Base-by-base conservation (phyloP, 2,113 vertebrate species). In the Serinus canaria region DNA sequence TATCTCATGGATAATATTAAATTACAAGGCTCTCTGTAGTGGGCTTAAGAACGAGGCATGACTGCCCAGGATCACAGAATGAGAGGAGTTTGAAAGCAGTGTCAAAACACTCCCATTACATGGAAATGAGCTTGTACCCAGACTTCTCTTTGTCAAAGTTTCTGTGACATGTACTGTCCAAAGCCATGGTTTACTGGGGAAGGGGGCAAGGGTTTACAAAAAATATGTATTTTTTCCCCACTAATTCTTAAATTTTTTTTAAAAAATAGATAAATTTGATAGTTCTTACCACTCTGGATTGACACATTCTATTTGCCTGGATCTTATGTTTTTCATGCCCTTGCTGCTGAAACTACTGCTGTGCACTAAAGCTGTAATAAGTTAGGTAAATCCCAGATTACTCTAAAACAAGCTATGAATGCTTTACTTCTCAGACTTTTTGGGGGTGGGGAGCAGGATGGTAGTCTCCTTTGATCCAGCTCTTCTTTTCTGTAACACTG, bases 361-460 rank as follows among this genome's bases (percentile, higher is more conserved):
- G 50, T 62, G 31, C 56, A 31, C 41, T 89, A 87, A 90, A 96
- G 76, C 86, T 92, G 49, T 58, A 96, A 89, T 94, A 95, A 90
- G 23, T 68, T 78, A 78, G 56, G 76, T 92, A 95, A 96, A 95
- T 87, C 83, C 56, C 73, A 93, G 69, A 58, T 84, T 93, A 94
- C 53, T 43, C 64, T 79, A 89, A 84, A 90, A 81, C 62, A 90
- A 96, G 76, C 49, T 93, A 83, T 79, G 62, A 92, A 75, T 3
- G 14, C 79, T 82, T 93, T 94, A 31, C 53, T 86, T 92, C 49
- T 84, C 64, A 87, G 58, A 15, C 47, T 63, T 81, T 89, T 63
- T 5, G 2, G 46, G 31, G 30, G 15, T 80, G 39, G 22, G 24
- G 84, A 63, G 27, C 30, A 94, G 59, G 30, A 35, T 55, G 10